Evolutionary conservation across 1,140 invertebrate genomes (phyloP), one percentile per base, ranked within the genome.

Genomic region (Tetramorium alpestre): DNA sequence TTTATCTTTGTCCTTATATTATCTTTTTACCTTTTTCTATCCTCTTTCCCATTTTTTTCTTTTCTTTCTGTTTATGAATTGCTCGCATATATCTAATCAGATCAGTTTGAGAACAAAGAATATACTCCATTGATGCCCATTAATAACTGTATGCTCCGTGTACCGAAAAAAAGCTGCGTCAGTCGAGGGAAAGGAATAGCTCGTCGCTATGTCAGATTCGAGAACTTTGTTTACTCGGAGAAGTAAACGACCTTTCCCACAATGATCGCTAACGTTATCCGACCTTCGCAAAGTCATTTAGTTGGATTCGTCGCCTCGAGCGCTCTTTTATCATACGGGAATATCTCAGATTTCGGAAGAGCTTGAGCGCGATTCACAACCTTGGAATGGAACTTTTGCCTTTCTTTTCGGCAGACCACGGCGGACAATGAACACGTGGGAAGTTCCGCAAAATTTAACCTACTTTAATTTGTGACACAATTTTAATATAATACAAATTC

Each of bases 261-360:
- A 75, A 84, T 47, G 80, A 41, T 22, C 7, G 69, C 41, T 60
- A 47, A 60, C 54, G 80, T 73, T 80, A 38, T 56, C 44, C 80
- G 80, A 75, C 80, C 69, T 84, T 84, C 69, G 80, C 54, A 75
- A 84, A 82, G 80, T 72, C 65, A 41, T 82, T 33, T 47, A 41
- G 65, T 47, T 25, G n/a, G 22, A 25, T 25, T 56, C 64, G 3
- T 18, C 11, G 16, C n/a, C n/a, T 13, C 51, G 6, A 22, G 5
- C 51, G 65, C 65, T 10, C 33, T n/a, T 73, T 73, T 84, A 84
- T 60, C 54, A 16, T 25, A 54, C 41, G 18, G 25, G n/a, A 62
- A 73, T 84, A 84, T 56, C 41, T 73, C 67, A 13, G 25, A 73
- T 73, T 82, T 73, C 54, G 67, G 67, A 73, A 73, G 80, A 33